These are phyloP conservation scores for Meriones unguiculatus DNA, from an alignment of 2,113 vertebrate species.

Conservation along the genomic window DNA sequence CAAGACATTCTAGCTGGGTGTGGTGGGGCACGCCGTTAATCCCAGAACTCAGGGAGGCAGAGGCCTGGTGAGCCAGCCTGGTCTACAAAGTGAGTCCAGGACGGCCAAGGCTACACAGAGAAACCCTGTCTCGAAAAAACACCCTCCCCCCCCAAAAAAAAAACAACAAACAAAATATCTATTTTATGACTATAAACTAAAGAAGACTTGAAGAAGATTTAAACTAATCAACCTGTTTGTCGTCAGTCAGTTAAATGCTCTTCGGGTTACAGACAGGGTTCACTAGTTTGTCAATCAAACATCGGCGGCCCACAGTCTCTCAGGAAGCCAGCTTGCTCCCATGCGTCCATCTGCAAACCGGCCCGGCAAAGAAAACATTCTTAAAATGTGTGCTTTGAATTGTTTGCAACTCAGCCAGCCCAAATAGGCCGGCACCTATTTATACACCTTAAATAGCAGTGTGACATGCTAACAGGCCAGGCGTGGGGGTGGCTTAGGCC, in stretches of 20 bases:
- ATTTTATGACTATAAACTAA: conserved; percentile 60
- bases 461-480: neutral
- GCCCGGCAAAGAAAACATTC: conserved; percentile 27
- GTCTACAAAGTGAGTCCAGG: too few relatives aligned
- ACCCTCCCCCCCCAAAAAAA: neutral
- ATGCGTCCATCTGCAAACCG: neutral
- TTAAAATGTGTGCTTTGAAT: conserved; percentile 32
- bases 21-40: too few relatives aligned
- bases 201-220: conserved; percentile 49
- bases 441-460: neutral
- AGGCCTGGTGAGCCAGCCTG: too few relatives aligned
- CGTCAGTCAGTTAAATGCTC: conserved; percentile 44
- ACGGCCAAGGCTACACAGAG: too few relatives aligned
- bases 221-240: conserved; percentile 48
- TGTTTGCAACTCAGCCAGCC: neutral
- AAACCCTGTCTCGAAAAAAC: neutral
- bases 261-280: conserved; percentile 38
- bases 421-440: conserved; percentile 23
- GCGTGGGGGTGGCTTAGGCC: too few relatives aligned
- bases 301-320: neutral
- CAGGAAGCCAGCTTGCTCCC: neutral
- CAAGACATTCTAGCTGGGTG: neutral
- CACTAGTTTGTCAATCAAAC: conserved; percentile 42
- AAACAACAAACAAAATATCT: neutral
- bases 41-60: too few relatives aligned